Evolutionary conservation across 2,113 vertebrate genomes (phyloP).

Genomic region (Brienomyrus brachyistius): DNA sequence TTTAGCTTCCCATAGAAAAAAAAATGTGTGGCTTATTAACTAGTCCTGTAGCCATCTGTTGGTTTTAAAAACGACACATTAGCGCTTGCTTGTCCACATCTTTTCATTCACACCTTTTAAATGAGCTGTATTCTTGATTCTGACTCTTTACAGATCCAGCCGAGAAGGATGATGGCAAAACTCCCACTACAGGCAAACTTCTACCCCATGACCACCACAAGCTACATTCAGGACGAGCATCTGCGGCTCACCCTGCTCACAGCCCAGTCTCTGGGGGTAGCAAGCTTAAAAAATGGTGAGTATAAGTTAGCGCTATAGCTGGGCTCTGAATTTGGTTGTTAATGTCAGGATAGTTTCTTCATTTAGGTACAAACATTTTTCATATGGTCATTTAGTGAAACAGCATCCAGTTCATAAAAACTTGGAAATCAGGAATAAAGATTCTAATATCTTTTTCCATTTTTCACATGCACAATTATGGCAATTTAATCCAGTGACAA

Average conservation of each 20-base stretch:
- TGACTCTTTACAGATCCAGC: conserved; percentile 71
- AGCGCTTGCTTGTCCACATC: neutral
- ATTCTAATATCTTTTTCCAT: neutral
- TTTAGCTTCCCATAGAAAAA: neutral
- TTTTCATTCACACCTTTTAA: neutral
- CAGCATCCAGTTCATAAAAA: neutral
- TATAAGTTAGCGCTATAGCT: neutral
- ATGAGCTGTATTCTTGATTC: neutral
- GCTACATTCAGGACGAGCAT: conserved; percentile 70
- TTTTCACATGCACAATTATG: neutral
- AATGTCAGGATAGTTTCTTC: neutral
- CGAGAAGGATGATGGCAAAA: conserved; percentile 70
- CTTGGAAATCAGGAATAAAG: neutral
- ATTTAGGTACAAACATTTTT: neutral
- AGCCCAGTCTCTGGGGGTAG: conserved; percentile 77
- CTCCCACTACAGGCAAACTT: conserved; percentile 88
- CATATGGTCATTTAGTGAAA: neutral
- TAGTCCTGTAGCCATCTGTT: neutral
- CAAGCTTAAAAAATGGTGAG: conserved; percentile 72
- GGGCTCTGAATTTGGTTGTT: neutral
- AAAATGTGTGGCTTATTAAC: neutral
- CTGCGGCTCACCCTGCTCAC: conserved; percentile 72
- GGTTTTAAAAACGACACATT: neutral
- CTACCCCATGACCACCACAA: conserved; percentile 81
- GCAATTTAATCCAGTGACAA: neutral